phyloP scores from a whole-genome alignment of 2,888 invertebrate species.

The Brachyptera putata region DNA sequence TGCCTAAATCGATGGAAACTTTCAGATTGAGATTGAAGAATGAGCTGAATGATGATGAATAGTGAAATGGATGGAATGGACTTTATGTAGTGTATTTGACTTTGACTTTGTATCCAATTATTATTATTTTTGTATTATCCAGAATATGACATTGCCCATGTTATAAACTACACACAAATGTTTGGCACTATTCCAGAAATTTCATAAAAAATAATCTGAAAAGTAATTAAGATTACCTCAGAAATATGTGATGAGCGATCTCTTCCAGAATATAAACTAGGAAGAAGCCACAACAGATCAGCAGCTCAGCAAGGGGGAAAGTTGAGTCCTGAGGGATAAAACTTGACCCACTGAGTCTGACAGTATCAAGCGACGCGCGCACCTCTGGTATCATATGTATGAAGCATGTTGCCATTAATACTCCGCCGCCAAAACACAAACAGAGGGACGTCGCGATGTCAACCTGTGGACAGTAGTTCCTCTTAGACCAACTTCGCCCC shows the following conservation, averaged over 20 bases:
- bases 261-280: constrained; percentile 54
- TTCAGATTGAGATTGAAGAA: no score
- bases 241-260: constrained; percentile 39
- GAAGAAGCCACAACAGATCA: constrained; percentile 52
- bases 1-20: no score
- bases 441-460: constrained; percentile 36
- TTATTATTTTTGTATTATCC: no score
- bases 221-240: neutral
- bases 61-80: no score
- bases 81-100: no score
- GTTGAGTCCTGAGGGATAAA: constrained; percentile 30
- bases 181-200: no score
- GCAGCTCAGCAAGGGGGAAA: constrained; percentile 49
- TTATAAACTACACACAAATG: no score
- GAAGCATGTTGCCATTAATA: constrained; percentile 54
- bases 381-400: constrained; percentile 56
- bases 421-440: constrained; percentile 53
- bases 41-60: no score
- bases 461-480: constrained; percentile 30
- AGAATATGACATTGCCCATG: no score
- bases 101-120: no score
- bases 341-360: constrained; percentile 36
- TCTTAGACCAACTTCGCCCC: no score
- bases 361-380: constrained; percentile 44
- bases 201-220: no score